Conservation (phyloP, 2,113 vertebrate genomes). For the Xenus cinereus region DNA sequence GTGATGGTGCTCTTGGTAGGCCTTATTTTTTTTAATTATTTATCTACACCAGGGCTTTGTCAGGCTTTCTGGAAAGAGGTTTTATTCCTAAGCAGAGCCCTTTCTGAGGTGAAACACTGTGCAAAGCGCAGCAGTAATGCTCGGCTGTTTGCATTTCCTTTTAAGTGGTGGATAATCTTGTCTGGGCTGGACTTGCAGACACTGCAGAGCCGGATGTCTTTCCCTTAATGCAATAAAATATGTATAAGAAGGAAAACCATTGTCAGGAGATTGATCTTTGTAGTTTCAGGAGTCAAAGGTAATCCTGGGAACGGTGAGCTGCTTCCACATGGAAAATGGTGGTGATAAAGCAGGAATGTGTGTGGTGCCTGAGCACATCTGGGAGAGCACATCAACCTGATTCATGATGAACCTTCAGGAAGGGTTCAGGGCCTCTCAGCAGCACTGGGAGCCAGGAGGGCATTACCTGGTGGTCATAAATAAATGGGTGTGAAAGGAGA, state of each 20-base stretch:
- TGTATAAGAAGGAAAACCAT: background rate
- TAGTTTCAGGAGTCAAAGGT: background rate
- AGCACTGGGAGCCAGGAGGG: background rate
- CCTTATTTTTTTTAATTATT: background rate
- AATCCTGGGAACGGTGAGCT: background rate
- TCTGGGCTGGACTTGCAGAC: background rate
- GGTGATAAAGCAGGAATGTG: rapidly evolving
- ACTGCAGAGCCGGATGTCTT: background rate
- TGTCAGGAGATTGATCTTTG: background rate
- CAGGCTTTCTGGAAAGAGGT: background rate
- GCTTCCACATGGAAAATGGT: background rate
- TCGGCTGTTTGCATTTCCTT: background rate
- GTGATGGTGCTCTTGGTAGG: background rate
- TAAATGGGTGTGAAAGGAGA: background rate
- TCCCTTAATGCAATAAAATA: conserved; percentile 20
- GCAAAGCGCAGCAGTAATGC: background rate
- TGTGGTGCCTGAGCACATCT: background rate
- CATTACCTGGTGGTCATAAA: background rate
- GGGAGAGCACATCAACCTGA: background rate
- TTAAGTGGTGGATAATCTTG: background rate
- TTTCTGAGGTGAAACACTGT: background rate
- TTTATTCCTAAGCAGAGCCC: background rate
- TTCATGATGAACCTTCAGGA: background rate
- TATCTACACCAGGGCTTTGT: background rate
- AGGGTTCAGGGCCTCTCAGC: background rate